Percentiles rank a stretch among this genome's conserved stretches.
phyloP scores from a whole-genome alignment of 2,113 vertebrate genomes.

The Telmatochromis sp. region DNA sequence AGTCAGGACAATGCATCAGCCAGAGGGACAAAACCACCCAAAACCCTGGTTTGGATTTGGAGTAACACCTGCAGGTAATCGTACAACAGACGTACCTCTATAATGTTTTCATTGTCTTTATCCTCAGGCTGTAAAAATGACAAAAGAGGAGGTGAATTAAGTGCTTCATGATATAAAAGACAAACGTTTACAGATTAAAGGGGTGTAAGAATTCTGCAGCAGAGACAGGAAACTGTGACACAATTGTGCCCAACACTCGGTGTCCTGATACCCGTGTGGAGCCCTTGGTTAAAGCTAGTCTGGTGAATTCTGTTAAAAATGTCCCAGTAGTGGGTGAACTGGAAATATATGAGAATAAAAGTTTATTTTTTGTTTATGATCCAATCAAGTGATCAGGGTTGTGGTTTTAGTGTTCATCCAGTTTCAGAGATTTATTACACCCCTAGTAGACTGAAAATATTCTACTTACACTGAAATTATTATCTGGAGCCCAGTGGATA shows the following conservation, averaged over 20 bases:
- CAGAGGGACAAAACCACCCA: background rate
- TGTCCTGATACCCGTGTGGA: background rate
- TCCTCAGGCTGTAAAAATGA: constrained; percentile 7
- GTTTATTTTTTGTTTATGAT: background rate
- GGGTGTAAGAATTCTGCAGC: background rate
- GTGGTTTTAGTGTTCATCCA: background rate
- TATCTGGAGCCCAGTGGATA: constrained; percentile 59
- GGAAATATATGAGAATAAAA: background rate
- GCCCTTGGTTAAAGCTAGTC: background rate
- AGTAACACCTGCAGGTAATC: background rate
- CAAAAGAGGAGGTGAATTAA: background rate
- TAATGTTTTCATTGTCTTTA: constrained; percentile 16
- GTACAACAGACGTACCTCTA: constrained; percentile 14
- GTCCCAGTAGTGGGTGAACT: background rate
- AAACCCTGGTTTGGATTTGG: background rate
- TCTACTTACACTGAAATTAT: constrained; percentile 24
- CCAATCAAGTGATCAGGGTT: background rate
- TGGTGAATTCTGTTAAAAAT: background rate
- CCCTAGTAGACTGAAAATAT: background rate
- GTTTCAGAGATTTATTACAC: background rate
- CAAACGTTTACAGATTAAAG: background rate
- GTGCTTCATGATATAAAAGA: background rate
- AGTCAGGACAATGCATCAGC: background rate
- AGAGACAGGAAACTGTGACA: background rate
- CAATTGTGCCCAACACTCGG: background rate